Percentiles rank a stretch among this genome's conserved stretches.
phyloP scores from a whole-genome alignment of 2,888 invertebrate species.

The Stegana nigrithorax region DNA sequence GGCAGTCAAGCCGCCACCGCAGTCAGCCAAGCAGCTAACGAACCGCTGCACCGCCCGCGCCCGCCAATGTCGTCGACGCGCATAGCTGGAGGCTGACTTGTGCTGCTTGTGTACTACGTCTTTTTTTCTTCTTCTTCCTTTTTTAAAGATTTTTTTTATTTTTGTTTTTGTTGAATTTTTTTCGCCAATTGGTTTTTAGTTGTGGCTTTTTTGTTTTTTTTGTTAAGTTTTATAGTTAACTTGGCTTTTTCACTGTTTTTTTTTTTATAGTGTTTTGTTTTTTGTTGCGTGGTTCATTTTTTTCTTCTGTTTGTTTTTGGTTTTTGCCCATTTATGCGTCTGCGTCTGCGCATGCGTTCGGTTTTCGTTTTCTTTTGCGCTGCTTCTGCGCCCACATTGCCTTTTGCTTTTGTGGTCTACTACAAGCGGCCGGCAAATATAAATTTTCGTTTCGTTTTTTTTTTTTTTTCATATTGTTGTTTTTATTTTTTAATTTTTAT shows the following conservation, averaged over 20 bases:
- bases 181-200: background rate
- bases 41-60: background rate
- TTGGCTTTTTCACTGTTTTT: background rate
- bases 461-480: slow-evolving; percentile 1
- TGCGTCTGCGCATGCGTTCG: slow-evolving; percentile 29
- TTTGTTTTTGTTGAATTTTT: no score
- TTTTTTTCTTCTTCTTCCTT: background rate
- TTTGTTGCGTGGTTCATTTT: no score
- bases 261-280: no score
- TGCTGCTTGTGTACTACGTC: background rate
- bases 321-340: slow-evolving; percentile 17
- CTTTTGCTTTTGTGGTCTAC: no score
- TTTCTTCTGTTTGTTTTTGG: background rate
- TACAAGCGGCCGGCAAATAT: slow-evolving; percentile 8
- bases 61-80: slow-evolving; percentile 5
- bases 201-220: background rate
- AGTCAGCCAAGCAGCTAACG: slow-evolving; percentile 12
- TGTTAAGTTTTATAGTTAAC: background rate
- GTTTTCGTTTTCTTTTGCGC: slow-evolving; percentile 51
- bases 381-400: slow-evolving; percentile 32
- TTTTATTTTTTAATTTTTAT: background rate
- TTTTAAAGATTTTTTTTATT: no score
- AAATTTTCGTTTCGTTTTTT: slow-evolving; percentile 3
- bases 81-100: slow-evolving; percentile 25
- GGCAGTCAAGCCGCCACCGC: background rate